Conservation (phyloP, 2,888 invertebrate species). For the Epirrhoe tristata region DNA sequence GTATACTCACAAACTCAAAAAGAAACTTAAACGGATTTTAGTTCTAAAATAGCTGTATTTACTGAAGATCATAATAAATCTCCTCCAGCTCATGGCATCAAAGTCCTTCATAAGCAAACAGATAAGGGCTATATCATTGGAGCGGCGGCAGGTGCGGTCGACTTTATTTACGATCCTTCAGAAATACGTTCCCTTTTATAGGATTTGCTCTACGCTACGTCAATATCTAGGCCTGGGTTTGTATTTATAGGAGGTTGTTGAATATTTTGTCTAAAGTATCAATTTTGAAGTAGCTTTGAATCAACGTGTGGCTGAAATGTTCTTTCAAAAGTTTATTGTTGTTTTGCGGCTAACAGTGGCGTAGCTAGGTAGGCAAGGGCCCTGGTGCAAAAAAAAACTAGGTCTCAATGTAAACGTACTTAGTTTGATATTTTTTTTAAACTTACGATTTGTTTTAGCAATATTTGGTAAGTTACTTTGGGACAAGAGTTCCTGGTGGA, state of each 20-base stretch:
- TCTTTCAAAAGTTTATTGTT: background rate
- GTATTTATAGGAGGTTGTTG: background rate
- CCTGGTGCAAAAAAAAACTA: no score
- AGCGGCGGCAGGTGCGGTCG: constrained; percentile 49
- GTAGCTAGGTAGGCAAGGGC: no score
- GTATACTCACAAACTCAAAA: background rate
- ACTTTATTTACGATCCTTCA: constrained; percentile 49
- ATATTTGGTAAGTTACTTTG: no score
- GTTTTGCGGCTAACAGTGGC: background rate
- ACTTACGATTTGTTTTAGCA: no score
- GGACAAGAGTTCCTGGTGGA: no score
- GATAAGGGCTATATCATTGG: constrained; percentile 48
- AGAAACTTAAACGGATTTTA: background rate
- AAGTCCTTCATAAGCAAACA: constrained; percentile 48
- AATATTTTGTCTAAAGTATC: constrained; percentile 3
- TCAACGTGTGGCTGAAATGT: background rate
- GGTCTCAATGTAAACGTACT: no score
- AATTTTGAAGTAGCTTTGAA: background rate
- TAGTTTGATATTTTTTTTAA: no score
- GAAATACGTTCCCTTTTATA: constrained; percentile 45
- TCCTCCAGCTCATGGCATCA: constrained; percentile 31
- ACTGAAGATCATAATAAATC: constrained; percentile 35
- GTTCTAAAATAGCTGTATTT: constrained; percentile 35
- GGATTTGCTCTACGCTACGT: constrained; percentile 38
- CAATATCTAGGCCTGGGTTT: constrained; percentile 40